Evolutionary conservation across 2,888 invertebrate genomes (phyloP).

Genomic region (Leucozona laternaria): DNA sequence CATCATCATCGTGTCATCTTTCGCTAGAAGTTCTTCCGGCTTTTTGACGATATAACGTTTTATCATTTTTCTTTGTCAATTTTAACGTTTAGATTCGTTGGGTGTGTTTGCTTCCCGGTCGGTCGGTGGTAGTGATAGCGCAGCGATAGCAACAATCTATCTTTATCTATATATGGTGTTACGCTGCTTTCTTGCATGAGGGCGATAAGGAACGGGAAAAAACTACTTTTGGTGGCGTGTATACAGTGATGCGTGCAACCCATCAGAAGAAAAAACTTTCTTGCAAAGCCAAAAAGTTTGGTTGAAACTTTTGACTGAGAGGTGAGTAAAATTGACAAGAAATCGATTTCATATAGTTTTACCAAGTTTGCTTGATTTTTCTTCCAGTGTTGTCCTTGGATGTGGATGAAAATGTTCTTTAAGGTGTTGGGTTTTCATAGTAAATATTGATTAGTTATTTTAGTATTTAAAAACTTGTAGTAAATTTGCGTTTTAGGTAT

Average conservation of each 20-base stretch:
- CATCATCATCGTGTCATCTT: slow-evolving; percentile 71
- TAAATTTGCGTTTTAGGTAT: no score
- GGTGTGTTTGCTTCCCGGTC: background rate
- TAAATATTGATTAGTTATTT: background rate
- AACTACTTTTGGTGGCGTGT: background rate
- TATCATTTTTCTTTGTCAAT: slow-evolving; percentile 75
- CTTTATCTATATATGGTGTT: background rate
- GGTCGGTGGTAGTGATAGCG: background rate
- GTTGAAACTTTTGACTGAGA: slow-evolving; percentile 62
- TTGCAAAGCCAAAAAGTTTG: slow-evolving; percentile 28
- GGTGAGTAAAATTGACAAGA: slow-evolving; percentile 70
- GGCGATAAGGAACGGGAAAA: background rate
- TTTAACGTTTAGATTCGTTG: slow-evolving; percentile 68
- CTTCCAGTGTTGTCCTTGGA: background rate
- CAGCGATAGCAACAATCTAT: background rate
- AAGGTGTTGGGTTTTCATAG: background rate
- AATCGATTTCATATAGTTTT: slow-evolving; percentile 48
- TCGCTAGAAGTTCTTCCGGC: slow-evolving; percentile 62
- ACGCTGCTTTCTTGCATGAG: background rate
- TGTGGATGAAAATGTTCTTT: background rate
- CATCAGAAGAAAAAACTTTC: slow-evolving; percentile 50
- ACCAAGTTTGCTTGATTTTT: background rate
- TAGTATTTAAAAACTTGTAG: no score
- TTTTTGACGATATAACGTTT: slow-evolving; percentile 73
- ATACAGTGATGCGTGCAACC: slow-evolving; percentile 23